Evolutionary conservation across 2,888 invertebrate species (phyloP), one percentile per base, ranked within the genome.

Genomic region (Xanthorhoe spadicearia): DNA sequence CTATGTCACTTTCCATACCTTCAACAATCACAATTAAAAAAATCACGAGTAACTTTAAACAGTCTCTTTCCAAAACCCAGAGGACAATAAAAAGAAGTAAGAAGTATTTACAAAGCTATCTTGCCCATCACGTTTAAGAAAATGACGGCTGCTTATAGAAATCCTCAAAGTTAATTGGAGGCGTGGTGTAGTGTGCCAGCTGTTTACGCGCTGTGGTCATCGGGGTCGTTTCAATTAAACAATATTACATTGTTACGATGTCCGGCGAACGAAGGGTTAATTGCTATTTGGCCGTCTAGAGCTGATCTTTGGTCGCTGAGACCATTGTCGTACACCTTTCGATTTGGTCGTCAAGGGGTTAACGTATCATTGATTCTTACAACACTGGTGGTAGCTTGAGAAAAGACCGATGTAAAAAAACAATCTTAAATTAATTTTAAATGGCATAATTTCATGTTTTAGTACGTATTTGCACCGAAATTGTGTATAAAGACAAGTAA

Each of bases 221-320:
- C 85, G 88, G 89, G 90, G 90, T 89, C 91, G 85, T 87, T 82
- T 86, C 89, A 91, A 91, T 92, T 90, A 90, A 89, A 87, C 85
- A 86, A 87, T 89, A 92, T 91, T 89, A 89, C 89, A 90, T 89
- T 90, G 90, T 87, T 86, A 86, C 86, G 80, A 81, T 77, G 83
- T 77, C 74, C 80, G 76, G 67, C 79, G 77, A 75, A 77, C 78
- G 73, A 78, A 83, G 89, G 90, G 90, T 92, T 92, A 91, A 92
- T 90, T 89, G 83, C 83, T 90, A 88, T 89, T 87, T 89, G 88
- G 78, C 87, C 79, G 84, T 86, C 84, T 83, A 71, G 70, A 78
- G 79, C 86, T 90, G 91, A 91, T 89, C 90, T 88, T 87, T 88
- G 88, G 84, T 88, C 88, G 82, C 79, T 74, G 76, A 75, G 79